A percentile compares a stretch with the other conserved stretches of the same genome.
These are phyloP conservation scores for Bergia sp. DNA, from an alignment of 92 coral and sea anemone species.

Conservation along the genomic window DNA sequence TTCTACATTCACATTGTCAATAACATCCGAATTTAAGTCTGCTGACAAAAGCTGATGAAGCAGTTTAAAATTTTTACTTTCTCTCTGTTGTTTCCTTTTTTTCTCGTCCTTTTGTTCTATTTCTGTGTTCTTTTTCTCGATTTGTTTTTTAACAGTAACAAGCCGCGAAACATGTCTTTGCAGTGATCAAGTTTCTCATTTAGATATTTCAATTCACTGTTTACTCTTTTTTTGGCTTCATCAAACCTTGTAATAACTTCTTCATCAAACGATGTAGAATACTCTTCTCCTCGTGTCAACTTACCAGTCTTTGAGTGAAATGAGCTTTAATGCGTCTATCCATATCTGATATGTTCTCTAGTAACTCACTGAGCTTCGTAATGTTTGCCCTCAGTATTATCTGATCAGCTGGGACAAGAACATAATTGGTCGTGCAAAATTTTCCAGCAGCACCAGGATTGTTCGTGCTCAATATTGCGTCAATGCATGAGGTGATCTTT, in stretches of 20 bases:
- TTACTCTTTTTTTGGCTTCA: constrained; percentile 41
- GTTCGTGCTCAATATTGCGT: constrained; percentile 23
- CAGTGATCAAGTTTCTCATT: constrained; percentile 45
- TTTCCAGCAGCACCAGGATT: constrained; percentile 46
- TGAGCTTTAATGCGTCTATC: constrained; percentile 45
- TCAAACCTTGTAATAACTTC: constrained; percentile 35
- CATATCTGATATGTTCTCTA: constrained; percentile 2
- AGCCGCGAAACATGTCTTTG: constrained; percentile 48
- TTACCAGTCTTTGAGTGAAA: constrained; percentile 45
- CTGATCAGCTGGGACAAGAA: constrained; percentile 13
- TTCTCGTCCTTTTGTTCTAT: constrained; percentile 61
- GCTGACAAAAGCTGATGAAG: constrained; percentile 55
- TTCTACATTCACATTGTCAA: constrained; percentile 53
- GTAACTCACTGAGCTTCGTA: constrained; percentile 5
- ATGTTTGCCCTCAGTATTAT: constrained; percentile 13
- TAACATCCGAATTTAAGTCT: constrained; percentile 53
- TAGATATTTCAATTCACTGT: constrained; percentile 41
- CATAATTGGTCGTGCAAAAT: neutral
- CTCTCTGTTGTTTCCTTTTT: constrained; percentile 46
- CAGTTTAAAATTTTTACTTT: constrained; percentile 46
- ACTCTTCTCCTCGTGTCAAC: constrained; percentile 45
- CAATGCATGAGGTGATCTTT: constrained; percentile 25
- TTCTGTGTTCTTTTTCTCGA: constrained; percentile 52
- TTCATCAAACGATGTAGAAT: constrained; percentile 42
- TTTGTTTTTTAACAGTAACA: constrained; percentile 56